Percentiles rank a stretch among this genome's conserved stretches.
Evolutionary conservation across 2,888 invertebrate species (phyloP).

Genomic region (Aphodius granarius): DNA sequence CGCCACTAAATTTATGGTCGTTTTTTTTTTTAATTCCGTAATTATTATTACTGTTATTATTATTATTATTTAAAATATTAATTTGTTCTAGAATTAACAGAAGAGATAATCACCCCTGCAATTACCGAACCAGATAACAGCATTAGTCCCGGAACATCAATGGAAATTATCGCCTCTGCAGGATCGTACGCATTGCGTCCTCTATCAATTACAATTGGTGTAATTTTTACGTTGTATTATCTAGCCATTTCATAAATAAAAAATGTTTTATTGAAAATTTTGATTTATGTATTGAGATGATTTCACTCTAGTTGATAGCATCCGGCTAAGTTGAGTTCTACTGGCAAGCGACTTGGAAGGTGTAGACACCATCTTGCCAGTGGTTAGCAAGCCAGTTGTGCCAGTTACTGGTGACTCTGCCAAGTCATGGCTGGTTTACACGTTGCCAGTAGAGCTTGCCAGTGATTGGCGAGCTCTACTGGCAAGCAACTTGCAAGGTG

Average conservation of each 20-base stretch:
- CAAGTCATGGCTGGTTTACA: no score
- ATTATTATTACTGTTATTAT: no score
- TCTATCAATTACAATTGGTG: background rate
- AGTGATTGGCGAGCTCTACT: no score
- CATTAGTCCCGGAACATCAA: slow-evolving; percentile 23
- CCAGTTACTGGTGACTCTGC: no score
- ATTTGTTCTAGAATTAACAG: slow-evolving; percentile 39
- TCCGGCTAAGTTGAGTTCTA: no score
- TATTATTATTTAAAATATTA: no score
- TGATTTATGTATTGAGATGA: background rate
- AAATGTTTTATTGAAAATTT: background rate
- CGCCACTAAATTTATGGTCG: background rate
- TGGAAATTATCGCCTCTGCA: slow-evolving; percentile 22
- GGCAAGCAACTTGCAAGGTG: no score
- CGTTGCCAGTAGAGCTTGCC: no score
- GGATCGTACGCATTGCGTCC: background rate
- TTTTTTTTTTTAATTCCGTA: background rate
- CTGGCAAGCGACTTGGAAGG: no score
- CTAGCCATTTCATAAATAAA: background rate
- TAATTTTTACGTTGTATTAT: background rate
- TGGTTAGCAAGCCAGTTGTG: no score
- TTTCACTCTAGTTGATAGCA: no score
- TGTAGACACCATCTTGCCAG: no score
- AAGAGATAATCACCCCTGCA: slow-evolving; percentile 48
- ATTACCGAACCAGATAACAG: slow-evolving; percentile 41